phyloP scores from a whole-genome alignment of 2,888 invertebrate genomes.

The Electrophaes corylata region DNA sequence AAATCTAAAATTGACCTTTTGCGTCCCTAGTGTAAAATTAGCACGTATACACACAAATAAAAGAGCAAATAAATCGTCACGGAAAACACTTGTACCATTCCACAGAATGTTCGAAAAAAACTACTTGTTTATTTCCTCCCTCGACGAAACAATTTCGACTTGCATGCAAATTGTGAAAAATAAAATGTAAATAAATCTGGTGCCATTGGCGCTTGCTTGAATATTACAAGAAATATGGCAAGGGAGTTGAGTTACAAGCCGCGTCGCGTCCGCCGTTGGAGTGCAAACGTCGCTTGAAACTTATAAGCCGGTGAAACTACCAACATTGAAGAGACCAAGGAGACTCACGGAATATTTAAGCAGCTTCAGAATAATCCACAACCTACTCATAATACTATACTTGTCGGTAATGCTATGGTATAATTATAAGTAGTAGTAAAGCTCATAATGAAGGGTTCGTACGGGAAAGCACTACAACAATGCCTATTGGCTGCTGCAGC shows the following conservation, averaged over 20 bases:
- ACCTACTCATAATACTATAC: background rate
- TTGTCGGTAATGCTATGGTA: no score
- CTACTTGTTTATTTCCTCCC: slow-evolving; percentile 12
- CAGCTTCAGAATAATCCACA: slow-evolving; percentile 9
- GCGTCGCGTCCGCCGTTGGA: slow-evolving; percentile 2
- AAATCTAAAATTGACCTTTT: no score
- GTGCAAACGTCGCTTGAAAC: slow-evolving; percentile 16
- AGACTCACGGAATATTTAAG: slow-evolving; percentile 11
- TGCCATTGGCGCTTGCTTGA: slow-evolving; percentile 14
- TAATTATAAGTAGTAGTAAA: no score
- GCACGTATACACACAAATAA: background rate
- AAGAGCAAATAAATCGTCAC: slow-evolving; percentile 4
- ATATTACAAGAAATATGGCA: slow-evolving; percentile 31
- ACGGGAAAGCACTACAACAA: no score
- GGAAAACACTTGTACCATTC: background rate
- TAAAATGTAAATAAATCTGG: slow-evolving; percentile 28
- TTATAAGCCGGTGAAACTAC: slow-evolving; percentile 3
- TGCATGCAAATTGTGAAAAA: slow-evolving; percentile 31
- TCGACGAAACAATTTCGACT: slow-evolving; percentile 27
- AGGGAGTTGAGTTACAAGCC: slow-evolving; percentile 12
- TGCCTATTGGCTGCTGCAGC: no score
- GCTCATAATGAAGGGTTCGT: no score
- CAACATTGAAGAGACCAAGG: slow-evolving; percentile 6
- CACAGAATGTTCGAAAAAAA: slow-evolving; percentile 18
- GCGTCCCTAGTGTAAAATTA: no score